phyloP scores from a whole-genome alignment of 2,888 invertebrate genomes.

The Aporophyla lueneburgensis region DNA sequence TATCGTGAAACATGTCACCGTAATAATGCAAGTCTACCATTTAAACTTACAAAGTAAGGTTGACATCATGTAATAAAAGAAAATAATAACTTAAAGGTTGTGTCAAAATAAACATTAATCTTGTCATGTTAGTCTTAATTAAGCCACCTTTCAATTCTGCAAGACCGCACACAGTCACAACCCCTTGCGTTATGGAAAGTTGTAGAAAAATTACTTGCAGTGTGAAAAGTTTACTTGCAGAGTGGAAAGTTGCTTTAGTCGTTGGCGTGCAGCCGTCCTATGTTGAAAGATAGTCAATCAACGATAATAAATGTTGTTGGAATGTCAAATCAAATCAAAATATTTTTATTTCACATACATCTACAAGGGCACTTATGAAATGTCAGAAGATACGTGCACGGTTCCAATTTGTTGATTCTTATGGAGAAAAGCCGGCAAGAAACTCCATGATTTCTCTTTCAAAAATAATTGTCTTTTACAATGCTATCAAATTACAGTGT shows the following conservation, averaged over 20 bases:
- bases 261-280: slow-evolving; percentile 67
- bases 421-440: too few species aligned
- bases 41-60: slow-evolving; percentile 27
- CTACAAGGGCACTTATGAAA: too few species aligned
- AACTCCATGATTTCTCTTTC: too few species aligned
- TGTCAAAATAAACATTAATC: slow-evolving; percentile 21
- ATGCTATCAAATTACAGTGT: too few species aligned
- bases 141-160: slow-evolving; percentile 12
- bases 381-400: too few species aligned
- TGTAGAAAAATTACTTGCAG: background rate
- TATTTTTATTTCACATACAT: too few species aligned
- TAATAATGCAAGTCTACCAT: background rate
- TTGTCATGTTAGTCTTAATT: slow-evolving; percentile 5
- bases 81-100: slow-evolving; percentile 5
- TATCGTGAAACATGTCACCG: background rate
- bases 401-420: too few species aligned
- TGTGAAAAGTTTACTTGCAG: slow-evolving; percentile 4
- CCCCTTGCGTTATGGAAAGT: slow-evolving; percentile 14
- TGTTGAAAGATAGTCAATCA: slow-evolving; percentile 13
- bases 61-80: slow-evolving; percentile 2
- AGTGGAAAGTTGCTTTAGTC: slow-evolving; percentile 43
- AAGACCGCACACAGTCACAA: slow-evolving; percentile 1
- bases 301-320: too few species aligned
- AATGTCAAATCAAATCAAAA: too few species aligned
- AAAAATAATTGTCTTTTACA: too few species aligned